Evolutionary conservation across 2,888 invertebrate species (phyloP).

Genomic region (Rhopalosiphum nymphaeae): DNA sequence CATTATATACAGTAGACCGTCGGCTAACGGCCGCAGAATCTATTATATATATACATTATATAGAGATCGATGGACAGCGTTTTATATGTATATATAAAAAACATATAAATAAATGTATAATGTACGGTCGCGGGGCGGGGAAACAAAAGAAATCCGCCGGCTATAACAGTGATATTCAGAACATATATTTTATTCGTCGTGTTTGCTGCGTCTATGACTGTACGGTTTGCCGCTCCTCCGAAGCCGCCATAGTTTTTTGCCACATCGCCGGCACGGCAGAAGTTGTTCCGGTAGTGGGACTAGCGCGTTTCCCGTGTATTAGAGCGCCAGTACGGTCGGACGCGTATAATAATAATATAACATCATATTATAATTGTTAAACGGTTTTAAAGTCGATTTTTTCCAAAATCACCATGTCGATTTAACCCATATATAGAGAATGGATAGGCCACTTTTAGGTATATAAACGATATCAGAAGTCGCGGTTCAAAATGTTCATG

Average conservation of each 20-base stretch:
- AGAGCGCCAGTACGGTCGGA: background rate
- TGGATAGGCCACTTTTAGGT: too few species aligned
- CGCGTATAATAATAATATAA: background rate
- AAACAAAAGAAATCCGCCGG: constrained; percentile 60
- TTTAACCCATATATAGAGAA: too few species aligned
- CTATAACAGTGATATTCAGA: constrained; percentile 60
- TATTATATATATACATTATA: background rate
- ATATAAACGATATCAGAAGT: too few species aligned
- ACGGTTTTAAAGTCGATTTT: background rate
- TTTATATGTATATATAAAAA: constrained; percentile 10
- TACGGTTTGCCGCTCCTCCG: background rate
- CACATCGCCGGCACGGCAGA: background rate
- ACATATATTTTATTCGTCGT: constrained; percentile 38
- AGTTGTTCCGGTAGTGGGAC: background rate
- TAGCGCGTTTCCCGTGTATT: background rate
- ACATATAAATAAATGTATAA: background rate
- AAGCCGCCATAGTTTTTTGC: background rate
- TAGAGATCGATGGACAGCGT: constrained; percentile 6
- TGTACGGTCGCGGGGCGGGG: constrained; percentile 42
- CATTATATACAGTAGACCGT: constrained; percentile 4
- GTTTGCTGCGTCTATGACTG: background rate
- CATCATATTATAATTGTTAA: background rate
- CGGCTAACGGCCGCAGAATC: constrained; percentile 60
- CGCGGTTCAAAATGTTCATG: too few species aligned
- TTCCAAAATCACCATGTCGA: background rate